phyloP scores from a whole-genome alignment of 2,113 vertebrate genomes.

The Desmodus rotundus region DNA sequence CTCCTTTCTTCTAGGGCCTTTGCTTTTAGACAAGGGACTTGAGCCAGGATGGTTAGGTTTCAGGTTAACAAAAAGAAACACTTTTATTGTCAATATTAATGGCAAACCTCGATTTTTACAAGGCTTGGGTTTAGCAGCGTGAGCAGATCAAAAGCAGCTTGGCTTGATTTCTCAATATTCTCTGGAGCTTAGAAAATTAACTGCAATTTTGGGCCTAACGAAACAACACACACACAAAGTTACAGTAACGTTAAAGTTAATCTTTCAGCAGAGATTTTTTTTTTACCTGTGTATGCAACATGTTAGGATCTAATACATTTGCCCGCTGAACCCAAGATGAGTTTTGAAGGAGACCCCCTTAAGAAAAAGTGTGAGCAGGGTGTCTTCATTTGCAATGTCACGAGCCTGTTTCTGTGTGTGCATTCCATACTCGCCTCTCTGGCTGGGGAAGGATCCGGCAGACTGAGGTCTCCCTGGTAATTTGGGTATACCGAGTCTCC shows the following conservation, averaged over 20 bases:
- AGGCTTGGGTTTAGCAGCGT: conserved; percentile 61
- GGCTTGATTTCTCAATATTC: conserved; percentile 54
- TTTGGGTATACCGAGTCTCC: conserved; percentile 91
- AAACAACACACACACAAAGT: conserved; percentile 25
- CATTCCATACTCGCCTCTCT: conserved; percentile 70
- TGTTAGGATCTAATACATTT: neutral
- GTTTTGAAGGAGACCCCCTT: conserved; percentile 52
- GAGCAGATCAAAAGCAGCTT: conserved; percentile 77
- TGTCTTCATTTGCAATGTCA: conserved; percentile 65
- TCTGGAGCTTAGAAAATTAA: conserved; percentile 75
- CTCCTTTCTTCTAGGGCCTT: conserved; percentile 27
- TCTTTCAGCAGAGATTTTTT: neutral
- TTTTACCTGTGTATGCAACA: neutral
- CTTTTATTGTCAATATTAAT: conserved; percentile 68
- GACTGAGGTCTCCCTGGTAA: conserved; percentile 87
- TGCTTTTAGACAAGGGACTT: conserved; percentile 30
- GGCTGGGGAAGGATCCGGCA: conserved; percentile 82
- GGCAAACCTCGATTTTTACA: conserved; percentile 73
- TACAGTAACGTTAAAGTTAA: neutral
- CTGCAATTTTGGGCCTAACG: conserved; percentile 69
- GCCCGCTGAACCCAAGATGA: neutral
- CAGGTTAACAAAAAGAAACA: conserved; percentile 74
- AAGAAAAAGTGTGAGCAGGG: conserved; percentile 58
- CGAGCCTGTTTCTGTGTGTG: neutral
- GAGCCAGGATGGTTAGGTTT: conserved; percentile 53